Base-by-base conservation (phyloP, 2,113 vertebrate genomes). In the Ivindomyrus marchei region DNA sequence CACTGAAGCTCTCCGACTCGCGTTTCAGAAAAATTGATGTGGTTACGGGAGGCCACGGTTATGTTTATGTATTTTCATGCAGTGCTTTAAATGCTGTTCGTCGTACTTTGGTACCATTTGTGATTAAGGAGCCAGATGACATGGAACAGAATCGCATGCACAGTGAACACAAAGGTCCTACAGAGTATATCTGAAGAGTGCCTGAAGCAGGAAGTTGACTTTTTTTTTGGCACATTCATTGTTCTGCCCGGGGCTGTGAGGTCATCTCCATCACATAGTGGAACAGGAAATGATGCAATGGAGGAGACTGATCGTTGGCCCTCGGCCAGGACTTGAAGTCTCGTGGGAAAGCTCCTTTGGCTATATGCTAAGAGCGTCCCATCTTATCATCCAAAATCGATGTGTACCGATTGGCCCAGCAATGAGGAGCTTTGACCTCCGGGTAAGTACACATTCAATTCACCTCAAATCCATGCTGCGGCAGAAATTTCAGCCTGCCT, bases 181-280 rank as follows among this genome's bases (percentile, higher is more conserved):
- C 74, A 42, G 36, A 42, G 36, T 19, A 7, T 80, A 42, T 80
- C 74, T 42, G 74, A 80, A 42, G 74, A 15, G 15, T 80, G 36
- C 74, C 36, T 42, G 74, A 80, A 42, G 15, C 94, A 89, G 91
- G 91, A 92, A 87, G 53, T 47, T 49, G 90, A 92, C 90, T 92
- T 84, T 91, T 53, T 53, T 83, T 62, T 45, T 52, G 50, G 45
- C 91, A 85, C 56, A 85, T 90, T 93, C 91, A 95, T 95, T 95
- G 95, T 96, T 95, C 94, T 90, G 62, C 90, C 46, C 10, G 7
- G 87, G 83, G 90, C 91, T 91, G 93, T 96, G 93, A 95, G 93
- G 92, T 95, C 92, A 95, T 80, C 50, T 94, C 92, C 90, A 92
- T 95, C 93, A 94, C 92, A 87, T 94, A 88, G 39, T 86, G 89